Conservation (phyloP, 2,888 invertebrate species). For the Mesochorus sp. region DNA sequence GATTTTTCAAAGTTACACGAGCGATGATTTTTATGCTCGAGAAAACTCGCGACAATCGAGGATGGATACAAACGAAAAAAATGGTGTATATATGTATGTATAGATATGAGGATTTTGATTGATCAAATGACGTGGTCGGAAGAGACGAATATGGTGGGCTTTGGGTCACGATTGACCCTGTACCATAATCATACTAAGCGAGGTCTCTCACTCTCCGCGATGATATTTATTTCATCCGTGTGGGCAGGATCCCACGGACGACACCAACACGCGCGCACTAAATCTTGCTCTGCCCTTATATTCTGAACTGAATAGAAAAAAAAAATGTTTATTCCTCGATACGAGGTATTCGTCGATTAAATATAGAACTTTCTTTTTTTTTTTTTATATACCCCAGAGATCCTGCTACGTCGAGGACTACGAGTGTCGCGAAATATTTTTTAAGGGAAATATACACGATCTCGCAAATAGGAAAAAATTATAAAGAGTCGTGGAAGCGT, state of each 20-base stretch:
- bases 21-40: background rate
- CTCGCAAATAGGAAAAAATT: background rate
- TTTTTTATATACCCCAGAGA: no score
- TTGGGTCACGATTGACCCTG: constrained; percentile 26
- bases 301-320: no score
- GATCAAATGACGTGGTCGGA: constrained; percentile 43
- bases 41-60: background rate
- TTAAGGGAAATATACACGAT: background rate
- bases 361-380: no score
- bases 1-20: constrained; percentile 13
- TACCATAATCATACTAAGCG: constrained; percentile 33
- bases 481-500: background rate
- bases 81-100: background rate
- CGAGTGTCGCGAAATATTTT: no score
- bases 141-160: constrained; percentile 51
- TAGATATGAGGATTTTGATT: background rate
- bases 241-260: constrained; percentile 39
- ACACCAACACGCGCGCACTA: no score
- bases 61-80: background rate
- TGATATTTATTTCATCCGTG: constrained; percentile 22
- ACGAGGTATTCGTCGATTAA: no score
- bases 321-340: no score
- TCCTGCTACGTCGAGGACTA: no score
- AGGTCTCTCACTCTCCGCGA: constrained; percentile 8
- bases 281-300: no score